Evolutionary conservation across 2,797 vertebrate species (phyloP).

Genomic region (Syngnathus acus): DNA sequence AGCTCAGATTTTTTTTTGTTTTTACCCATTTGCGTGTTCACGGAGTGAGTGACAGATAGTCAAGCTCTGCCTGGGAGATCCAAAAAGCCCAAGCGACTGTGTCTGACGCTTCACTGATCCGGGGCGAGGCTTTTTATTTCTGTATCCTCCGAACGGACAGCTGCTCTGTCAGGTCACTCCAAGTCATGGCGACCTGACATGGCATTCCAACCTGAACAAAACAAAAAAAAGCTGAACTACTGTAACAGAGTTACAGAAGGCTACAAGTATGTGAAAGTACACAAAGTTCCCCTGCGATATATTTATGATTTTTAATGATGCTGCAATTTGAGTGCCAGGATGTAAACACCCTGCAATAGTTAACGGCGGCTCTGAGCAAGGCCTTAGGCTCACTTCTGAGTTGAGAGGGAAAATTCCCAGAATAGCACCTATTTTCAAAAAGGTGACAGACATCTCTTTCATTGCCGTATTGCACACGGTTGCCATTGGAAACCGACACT

Average conservation of each 20-base stretch:
- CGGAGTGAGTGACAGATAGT: constrained; percentile 51
- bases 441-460: constrained; percentile 16
- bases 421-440: constrained; percentile 32
- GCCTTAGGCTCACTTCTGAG: constrained; percentile 42
- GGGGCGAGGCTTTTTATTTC: constrained; percentile 58
- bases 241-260: not conserved
- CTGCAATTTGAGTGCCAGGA: constrained; percentile 23
- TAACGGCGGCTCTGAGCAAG: constrained; percentile 39
- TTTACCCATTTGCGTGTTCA: constrained; percentile 15
- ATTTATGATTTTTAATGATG: constrained; percentile 27
- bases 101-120: constrained; percentile 67
- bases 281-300: not conserved
- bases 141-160: constrained; percentile 41
- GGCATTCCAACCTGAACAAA: constrained; percentile 8
- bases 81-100: constrained; percentile 43
- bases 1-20: not conserved
- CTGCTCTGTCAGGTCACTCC: constrained; percentile 42
- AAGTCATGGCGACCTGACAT: constrained; percentile 36
- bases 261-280: not conserved
- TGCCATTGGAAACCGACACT: not conserved
- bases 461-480: constrained; percentile 28
- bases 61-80: constrained; percentile 45
- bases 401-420: constrained; percentile 36
- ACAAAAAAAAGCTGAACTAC: constrained; percentile 22
- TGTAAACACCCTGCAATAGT: constrained; percentile 35